Base-by-base conservation (phyloP, 30 jellyfish, hydroid and myxozoan genomes). In the Nemopilema nomurai region DNA sequence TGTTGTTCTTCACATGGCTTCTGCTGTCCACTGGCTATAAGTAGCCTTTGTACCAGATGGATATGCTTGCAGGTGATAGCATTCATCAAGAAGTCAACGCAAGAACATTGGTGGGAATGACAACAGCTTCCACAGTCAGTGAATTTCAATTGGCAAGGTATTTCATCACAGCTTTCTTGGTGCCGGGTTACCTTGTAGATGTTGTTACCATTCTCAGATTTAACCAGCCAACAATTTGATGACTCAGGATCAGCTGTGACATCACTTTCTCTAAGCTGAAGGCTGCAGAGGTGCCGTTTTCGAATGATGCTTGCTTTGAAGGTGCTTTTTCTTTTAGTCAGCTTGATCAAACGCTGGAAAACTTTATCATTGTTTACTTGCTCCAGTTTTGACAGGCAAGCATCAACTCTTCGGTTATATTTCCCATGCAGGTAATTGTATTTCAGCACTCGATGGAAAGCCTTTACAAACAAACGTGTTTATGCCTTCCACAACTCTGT, bases 361-460 rank as follows among this genome's bases (percentile, higher is more conserved):
- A 31, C 24, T 62, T 78, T 53, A 57, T 78, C 78, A 21, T 33
- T 22, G 69, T 63, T 78, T 1, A 21, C 32, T 31, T 78, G 62
- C 79, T 24, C 17, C 28, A 78, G 80, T 7, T 78, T 62, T 32
- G 53, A 28, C 30, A 78, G 88, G 79, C 88, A 78, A 28, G 28
- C 50, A 33, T 78, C 88, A 22, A 78, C 77, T 52, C 79, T 32
- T 21, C 65, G 21, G 50, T 78, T 78, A 8, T 26, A 19, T 78
- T 53, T 78, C 67, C 78, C 88, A 21, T 78, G 30, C 13, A 51
- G 88, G 28, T 78, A 78, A 62, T 25, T 78, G 78, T 78, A 78
- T 27, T 78, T 78, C 24, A 78, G 30, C 63, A 78, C 88, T 26
- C 88, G 67, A 23, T 78, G 88, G 79, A 78, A 75, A 68, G 73